Percentiles rank a stretch among this genome's conserved stretches.
phyloP scores from a whole-genome alignment of 1,140 invertebrate genomes.

The Neodiprion fabricii region DNA sequence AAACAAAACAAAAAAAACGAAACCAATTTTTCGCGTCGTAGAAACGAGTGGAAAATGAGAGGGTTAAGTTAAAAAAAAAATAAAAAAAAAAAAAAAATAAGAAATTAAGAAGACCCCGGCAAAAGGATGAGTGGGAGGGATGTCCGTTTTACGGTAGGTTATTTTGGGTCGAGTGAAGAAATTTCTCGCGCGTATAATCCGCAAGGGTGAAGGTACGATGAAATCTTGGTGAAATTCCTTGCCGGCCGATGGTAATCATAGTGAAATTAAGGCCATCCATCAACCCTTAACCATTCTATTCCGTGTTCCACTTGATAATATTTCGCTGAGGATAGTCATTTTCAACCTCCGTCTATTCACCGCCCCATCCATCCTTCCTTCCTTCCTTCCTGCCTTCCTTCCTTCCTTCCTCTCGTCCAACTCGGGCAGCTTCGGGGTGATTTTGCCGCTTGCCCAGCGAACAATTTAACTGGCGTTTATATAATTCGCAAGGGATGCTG shows the following conservation, averaged over 20 bases:
- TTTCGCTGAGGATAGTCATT: constrained; percentile 51
- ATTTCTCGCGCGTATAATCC: too few relatives aligned
- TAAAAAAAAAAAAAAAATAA: not conserved
- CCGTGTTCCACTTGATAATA: constrained; percentile 49
- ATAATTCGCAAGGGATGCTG: not conserved
- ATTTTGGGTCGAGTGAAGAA: too few relatives aligned
- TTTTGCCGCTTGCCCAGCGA: not conserved
- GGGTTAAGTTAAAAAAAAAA: not conserved
- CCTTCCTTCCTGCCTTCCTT: constrained; percentile 10
- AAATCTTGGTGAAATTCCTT: not conserved
- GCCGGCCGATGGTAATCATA: constrained; percentile 49
- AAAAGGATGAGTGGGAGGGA: too few relatives aligned
- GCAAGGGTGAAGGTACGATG: too few relatives aligned
- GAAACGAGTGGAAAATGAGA: too few relatives aligned
- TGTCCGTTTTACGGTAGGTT: too few relatives aligned
- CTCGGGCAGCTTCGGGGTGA: not conserved
- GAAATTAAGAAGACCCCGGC: too few relatives aligned
- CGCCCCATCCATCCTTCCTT: constrained; percentile 13
- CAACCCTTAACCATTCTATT: constrained; percentile 44
- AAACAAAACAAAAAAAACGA: too few relatives aligned
- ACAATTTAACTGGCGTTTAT: constrained; percentile 3
- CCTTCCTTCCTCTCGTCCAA: not conserved
- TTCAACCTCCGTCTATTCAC: constrained; percentile 27
- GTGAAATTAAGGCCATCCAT: constrained; percentile 57
- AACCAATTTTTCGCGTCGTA: too few relatives aligned